A percentile compares a stretch with the other conserved stretches of the same genome.
Evolutionary conservation across 2,113 vertebrate genomes (phyloP).

Genomic region (Stercorarius parasiticus): DNA sequence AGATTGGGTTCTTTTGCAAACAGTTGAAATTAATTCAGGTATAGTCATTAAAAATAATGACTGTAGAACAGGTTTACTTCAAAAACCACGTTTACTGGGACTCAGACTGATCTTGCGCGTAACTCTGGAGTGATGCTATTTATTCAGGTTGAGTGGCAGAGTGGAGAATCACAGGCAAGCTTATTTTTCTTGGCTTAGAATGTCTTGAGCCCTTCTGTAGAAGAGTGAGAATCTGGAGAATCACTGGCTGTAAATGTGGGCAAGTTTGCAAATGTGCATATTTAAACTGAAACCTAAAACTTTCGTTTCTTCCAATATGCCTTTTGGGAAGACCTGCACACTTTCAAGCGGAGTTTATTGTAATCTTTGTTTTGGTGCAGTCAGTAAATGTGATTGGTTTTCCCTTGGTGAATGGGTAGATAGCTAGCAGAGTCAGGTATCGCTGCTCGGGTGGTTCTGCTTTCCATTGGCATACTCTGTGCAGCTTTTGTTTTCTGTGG

Average conservation of each 20-base stretch:
- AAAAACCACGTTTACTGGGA: background rate
- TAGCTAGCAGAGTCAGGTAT: background rate
- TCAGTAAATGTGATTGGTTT: background rate
- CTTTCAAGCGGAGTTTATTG: background rate
- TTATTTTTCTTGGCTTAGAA: background rate
- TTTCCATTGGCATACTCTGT: background rate
- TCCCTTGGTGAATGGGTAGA: background rate
- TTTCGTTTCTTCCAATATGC: background rate
- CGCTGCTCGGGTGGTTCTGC: background rate
- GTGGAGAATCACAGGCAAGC: background rate
- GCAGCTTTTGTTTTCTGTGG: background rate
- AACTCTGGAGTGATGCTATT: background rate
- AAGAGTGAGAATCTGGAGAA: background rate
- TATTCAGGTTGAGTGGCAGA: background rate
- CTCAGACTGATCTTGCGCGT: background rate
- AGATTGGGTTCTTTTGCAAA: background rate
- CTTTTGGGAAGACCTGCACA: background rate
- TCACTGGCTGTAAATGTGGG: background rate
- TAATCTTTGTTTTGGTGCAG: background rate
- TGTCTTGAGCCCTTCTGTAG: background rate
- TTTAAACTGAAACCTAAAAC: background rate
- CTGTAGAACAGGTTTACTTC: background rate
- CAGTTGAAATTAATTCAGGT: background rate
- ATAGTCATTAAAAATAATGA: background rate
- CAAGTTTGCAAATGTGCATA: background rate